Conservation (phyloP, 2,113 vertebrate species). For the Coptodon rendalli region DNA sequence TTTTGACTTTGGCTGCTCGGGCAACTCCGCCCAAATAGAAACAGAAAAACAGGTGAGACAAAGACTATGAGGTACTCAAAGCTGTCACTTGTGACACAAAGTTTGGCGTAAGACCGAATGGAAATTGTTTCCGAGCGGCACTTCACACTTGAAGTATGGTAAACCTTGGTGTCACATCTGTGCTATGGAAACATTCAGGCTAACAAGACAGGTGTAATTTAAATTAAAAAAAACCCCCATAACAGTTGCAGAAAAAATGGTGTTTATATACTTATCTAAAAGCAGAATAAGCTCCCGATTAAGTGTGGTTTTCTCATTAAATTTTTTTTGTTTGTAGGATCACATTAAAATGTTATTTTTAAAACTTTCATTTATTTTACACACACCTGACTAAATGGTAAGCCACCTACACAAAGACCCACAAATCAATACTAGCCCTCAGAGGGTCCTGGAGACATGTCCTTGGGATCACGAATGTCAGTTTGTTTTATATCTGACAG, state of each 20-base stretch:
- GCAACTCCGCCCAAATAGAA: not conserved
- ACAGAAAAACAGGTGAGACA: not conserved
- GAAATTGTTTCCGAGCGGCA: rapidly evolving
- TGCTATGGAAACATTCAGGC: not conserved
- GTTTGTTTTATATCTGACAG: not conserved
- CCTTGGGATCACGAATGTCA: not conserved
- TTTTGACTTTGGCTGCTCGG: not conserved
- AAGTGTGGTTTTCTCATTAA: not conserved
- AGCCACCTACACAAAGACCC: not conserved
- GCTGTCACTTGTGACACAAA: not conserved
- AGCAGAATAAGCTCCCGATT: not conserved
- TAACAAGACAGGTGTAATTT: not conserved
- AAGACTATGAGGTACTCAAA: not conserved
- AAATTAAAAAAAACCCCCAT: not conserved
- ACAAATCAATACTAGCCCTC: not conserved
- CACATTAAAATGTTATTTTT: not conserved
- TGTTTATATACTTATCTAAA: not conserved
- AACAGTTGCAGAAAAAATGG: not conserved
- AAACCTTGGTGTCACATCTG: not conserved
- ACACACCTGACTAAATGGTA: not conserved
- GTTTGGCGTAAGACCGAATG: not conserved
- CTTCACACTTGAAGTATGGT: not conserved
- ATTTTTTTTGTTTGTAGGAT: not conserved
- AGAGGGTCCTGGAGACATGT: not conserved
- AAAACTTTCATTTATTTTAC: not conserved